Conservation (phyloP, 2,113 vertebrate genomes). For the Noctilio leporinus region DNA sequence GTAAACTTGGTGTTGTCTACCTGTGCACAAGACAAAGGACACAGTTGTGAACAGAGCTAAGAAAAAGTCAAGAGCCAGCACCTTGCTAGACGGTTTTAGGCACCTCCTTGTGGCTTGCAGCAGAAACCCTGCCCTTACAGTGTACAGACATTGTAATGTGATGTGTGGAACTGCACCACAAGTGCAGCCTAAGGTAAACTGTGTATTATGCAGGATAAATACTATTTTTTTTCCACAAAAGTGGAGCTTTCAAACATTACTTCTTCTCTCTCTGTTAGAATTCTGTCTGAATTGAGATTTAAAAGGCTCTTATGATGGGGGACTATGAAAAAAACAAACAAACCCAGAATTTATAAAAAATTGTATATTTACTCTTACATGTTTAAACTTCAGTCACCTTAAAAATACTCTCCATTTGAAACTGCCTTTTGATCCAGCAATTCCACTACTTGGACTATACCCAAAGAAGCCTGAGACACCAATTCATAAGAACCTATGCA, state of each 20-base stretch:
- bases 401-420: no score
- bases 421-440: no score
- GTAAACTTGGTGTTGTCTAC: constrained; percentile 93
- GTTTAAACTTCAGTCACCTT: no score
- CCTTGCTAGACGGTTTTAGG: not conserved
- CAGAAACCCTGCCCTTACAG: not conserved
- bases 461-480: no score
- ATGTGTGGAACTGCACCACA: rapidly evolving
- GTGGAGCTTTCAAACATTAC: not conserved
- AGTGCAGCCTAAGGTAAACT: not conserved
- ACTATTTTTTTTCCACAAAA: not conserved
- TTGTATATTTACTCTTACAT: no score
- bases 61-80: not conserved
- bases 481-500: no score
- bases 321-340: no score
- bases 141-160: not conserved
- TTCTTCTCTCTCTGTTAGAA: not conserved
- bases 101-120: not conserved
- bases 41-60: not conserved
- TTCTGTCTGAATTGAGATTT: not conserved
- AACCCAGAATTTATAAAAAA: no score
- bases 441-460: no score
- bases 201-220: not conserved
- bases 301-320: not conserved
- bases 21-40: constrained; percentile 70